These are phyloP conservation scores for Sebastiscus tertius DNA, from an alignment of 2,797 vertebrate species.

Conservation along the genomic window DNA sequence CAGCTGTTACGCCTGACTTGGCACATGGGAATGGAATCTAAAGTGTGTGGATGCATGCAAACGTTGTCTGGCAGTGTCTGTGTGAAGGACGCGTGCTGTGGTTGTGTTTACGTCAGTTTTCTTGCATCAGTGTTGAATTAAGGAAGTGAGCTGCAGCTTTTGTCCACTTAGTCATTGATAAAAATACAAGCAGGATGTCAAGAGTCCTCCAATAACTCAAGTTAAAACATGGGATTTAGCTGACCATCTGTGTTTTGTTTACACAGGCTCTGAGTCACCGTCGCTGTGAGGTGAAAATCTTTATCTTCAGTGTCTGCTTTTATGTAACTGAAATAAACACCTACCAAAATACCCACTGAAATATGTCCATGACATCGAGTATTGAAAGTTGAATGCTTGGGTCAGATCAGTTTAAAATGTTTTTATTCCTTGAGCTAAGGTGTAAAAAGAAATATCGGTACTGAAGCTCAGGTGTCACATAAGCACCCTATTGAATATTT, in stretches of 20 bases:
- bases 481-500: background rate
- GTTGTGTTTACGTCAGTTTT: background rate
- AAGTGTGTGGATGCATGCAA: background rate
- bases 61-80: background rate
- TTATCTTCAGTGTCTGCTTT: background rate
- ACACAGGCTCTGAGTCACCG: background rate
- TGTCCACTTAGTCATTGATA: background rate
- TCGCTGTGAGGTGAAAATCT: background rate
- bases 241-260: background rate
- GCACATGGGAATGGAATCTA: constrained; percentile 33
- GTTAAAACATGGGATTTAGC: background rate
- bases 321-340: background rate
- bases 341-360: background rate
- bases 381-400: background rate
- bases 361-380: background rate
- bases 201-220: background rate
- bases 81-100: background rate
- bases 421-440: background rate
- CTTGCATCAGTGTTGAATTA: background rate
- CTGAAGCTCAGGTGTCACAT: background rate
- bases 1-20: constrained; percentile 71
- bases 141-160: background rate
- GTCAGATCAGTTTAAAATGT: background rate
- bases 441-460: background rate
- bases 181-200: background rate